Evolutionary conservation across 2,113 vertebrate genomes (phyloP).

Genomic region (Agelaius phoeniceus): DNA sequence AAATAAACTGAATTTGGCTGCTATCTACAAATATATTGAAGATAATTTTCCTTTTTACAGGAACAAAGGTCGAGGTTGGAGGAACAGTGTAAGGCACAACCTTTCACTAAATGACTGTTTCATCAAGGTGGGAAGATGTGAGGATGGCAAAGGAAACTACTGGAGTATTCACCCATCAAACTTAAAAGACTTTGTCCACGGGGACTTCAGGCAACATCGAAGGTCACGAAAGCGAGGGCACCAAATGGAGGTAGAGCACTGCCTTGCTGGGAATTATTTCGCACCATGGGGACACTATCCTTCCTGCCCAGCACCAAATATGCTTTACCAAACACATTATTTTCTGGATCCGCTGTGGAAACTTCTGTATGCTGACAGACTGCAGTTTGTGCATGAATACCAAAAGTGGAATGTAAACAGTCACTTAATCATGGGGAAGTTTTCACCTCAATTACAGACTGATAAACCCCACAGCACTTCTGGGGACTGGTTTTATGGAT

Average conservation of each 20-base stretch:
- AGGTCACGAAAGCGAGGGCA: constrained; percentile 30
- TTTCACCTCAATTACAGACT: neutral
- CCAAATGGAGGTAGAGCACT: constrained; percentile 11
- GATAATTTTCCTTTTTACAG: constrained; percentile 67
- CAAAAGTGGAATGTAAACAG: constrained; percentile 17
- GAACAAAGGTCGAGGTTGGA: constrained; percentile 61
- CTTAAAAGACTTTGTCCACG: constrained; percentile 40
- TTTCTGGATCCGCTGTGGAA: constrained; percentile 25
- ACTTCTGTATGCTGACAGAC: constrained; percentile 4
- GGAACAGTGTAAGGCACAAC: constrained; percentile 61
- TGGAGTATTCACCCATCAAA: constrained; percentile 68
- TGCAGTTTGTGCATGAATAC: neutral
- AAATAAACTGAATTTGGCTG: constrained; percentile 70
- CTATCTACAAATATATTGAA: constrained; percentile 74
- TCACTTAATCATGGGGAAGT: neutral
- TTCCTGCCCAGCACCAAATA: neutral
- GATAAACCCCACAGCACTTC: neutral
- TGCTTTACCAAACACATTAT: neutral
- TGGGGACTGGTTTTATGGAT: neutral
- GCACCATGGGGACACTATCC: neutral
- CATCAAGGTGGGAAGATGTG: constrained; percentile 66
- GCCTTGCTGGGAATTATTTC: constrained; percentile 13
- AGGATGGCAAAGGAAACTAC: constrained; percentile 70
- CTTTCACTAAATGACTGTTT: constrained; percentile 72
- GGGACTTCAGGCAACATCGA: constrained; percentile 67